phyloP scores from a whole-genome alignment of 2,113 vertebrate species.

The Otocyon megalotis region DNA sequence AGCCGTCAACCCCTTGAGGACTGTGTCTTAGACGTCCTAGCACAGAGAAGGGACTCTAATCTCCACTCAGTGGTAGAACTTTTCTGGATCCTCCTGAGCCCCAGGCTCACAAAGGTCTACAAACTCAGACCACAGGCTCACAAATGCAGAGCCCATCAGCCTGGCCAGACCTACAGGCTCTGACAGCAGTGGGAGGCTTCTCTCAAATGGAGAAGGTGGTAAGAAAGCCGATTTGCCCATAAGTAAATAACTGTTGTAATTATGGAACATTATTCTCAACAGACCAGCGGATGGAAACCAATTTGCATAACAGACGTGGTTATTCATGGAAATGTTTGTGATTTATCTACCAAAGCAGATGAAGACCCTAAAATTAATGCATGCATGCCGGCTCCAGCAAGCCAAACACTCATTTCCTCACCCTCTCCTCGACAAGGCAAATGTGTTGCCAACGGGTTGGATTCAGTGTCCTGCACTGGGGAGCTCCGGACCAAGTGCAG shows the following conservation, averaged over 20 bases:
- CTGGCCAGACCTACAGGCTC: neutral
- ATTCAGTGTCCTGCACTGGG: neutral
- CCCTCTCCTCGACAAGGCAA: neutral
- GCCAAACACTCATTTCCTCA: neutral
- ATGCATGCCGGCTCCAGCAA: neutral
- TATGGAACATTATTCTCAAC: conserved; percentile 77
- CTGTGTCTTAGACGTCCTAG: neutral
- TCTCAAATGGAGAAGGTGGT: conserved; percentile 45
- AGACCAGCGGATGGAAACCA: conserved; percentile 73
- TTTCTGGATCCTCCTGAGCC: neutral
- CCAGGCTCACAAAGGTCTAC: neutral
- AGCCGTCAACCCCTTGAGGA: neutral
- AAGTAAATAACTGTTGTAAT: conserved; percentile 79
- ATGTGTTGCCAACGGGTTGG: neutral
- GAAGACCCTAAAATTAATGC: conserved; percentile 71
- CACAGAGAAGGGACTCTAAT: neutral
- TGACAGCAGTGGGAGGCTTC: neutral
- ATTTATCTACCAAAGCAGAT: conserved; percentile 78
- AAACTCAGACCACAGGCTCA: neutral
- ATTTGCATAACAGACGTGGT: conserved; percentile 77
- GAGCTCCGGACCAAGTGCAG: neutral
- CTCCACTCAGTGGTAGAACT: neutral
- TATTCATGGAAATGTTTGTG: conserved; percentile 73
- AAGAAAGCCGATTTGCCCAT: conserved; percentile 66
- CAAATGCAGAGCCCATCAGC: neutral